phyloP scores from a whole-genome alignment of 2,888 invertebrate genomes.

The Pristionchus maxplancki region DNA sequence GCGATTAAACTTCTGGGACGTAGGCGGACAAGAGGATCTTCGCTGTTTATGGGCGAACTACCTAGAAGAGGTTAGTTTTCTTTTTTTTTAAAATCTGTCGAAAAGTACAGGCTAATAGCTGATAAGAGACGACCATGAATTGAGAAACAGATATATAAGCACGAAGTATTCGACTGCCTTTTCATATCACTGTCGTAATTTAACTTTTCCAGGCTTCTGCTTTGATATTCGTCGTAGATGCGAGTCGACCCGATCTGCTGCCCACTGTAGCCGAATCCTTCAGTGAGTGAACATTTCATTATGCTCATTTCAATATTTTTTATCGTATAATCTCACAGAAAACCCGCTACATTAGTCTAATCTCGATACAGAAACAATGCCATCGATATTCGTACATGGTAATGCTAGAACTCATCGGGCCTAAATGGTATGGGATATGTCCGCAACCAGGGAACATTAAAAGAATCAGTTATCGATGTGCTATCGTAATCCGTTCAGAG shows the following conservation, averaged over 20 bases:
- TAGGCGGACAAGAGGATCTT: constrained; percentile 96
- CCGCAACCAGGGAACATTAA: constrained; percentile 12
- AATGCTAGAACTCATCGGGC: neutral
- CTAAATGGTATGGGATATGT: constrained; percentile 25
- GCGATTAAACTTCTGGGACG: constrained; percentile 96
- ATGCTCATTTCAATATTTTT: neutral
- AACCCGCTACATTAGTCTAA: constrained; percentile 33
- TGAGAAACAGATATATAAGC: too few relatives aligned
- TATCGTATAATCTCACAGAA: constrained; percentile 10
- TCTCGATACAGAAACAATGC: neutral
- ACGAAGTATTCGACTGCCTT: too few relatives aligned
- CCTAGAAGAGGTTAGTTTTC: constrained; percentile 59
- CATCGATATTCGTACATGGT: neutral
- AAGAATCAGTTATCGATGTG: constrained; percentile 45
- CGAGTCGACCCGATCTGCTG: constrained; percentile 66
- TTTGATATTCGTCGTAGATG: constrained; percentile 73
- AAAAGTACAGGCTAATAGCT: too few relatives aligned
- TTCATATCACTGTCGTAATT: neutral
- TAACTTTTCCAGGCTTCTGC: constrained; percentile 63
- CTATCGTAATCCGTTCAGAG: constrained; percentile 61
- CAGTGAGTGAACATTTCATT: constrained; percentile 60
- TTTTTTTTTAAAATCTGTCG: too few relatives aligned
- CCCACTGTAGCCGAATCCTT: constrained; percentile 65
- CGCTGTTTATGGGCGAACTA: constrained; percentile 97
- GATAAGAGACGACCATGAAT: too few relatives aligned